Evolutionary conservation across 2,888 invertebrate genomes (phyloP).

Genomic region (Pterostichus niger): DNA sequence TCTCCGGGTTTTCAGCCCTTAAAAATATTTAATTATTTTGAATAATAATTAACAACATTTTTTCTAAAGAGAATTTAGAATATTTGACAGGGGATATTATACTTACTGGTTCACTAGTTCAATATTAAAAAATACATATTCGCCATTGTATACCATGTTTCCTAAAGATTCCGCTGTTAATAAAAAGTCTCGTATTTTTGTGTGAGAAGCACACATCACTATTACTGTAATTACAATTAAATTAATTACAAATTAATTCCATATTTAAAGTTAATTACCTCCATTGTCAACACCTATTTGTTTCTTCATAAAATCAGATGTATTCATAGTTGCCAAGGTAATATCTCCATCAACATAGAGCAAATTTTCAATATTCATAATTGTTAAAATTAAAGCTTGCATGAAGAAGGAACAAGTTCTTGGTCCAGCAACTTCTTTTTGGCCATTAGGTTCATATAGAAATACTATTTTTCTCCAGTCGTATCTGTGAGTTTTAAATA

Average conservation of each 20-base stretch:
- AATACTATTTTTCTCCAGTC: constrained; percentile 86
- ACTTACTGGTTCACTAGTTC: constrained; percentile 97
- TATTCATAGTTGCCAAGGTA: constrained; percentile 78
- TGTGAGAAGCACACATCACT: constrained; percentile 94
- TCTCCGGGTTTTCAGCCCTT: constrained; percentile 77
- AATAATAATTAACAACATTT: no score
- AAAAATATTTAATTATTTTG: constrained; percentile 15
- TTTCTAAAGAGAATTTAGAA: no score
- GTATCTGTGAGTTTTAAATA: constrained; percentile 78
- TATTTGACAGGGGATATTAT: background rate
- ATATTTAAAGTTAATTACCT: constrained; percentile 79
- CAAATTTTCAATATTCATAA: constrained; percentile 77
- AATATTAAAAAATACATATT: constrained; percentile 99
- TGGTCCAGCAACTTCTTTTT: constrained; percentile 83
- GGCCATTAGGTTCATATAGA: constrained; percentile 88
- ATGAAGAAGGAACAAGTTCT: constrained; percentile 89
- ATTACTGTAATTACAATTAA: constrained; percentile 86
- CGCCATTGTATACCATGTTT: constrained; percentile 94
- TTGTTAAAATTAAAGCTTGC: constrained; percentile 83
- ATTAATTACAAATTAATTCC: background rate
- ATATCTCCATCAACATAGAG: constrained; percentile 82
- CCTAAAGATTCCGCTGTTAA: constrained; percentile 95
- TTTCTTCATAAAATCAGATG: constrained; percentile 82
- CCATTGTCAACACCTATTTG: constrained; percentile 85
- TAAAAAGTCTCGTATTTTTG: constrained; percentile 94